phyloP scores from a whole-genome alignment of 2,113 vertebrate genomes.

The Procavia capensis region DNA sequence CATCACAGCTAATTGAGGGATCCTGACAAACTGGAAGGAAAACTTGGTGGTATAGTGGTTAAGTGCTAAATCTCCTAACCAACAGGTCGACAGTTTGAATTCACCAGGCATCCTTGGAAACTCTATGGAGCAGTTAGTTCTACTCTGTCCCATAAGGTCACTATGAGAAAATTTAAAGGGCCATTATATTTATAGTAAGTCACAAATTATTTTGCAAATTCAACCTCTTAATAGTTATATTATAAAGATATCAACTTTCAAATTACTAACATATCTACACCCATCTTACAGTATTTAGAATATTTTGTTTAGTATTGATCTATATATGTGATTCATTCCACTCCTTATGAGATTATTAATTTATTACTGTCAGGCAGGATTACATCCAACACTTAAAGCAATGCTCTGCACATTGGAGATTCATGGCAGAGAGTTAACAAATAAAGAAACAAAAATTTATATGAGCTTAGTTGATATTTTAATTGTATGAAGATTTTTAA shows the following conservation, averaged over 20 bases:
- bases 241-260: neutral
- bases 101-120: too few species aligned
- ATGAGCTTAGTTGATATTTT: neutral
- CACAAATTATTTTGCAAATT: neutral
- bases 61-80: too few species aligned
- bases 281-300: neutral
- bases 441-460: neutral
- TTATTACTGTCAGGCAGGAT: neutral
- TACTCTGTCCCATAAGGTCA: too few species aligned
- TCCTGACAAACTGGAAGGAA: neutral
- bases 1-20: neutral
- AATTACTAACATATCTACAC: neutral
- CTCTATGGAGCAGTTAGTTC: too few species aligned
- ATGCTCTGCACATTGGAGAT: neutral
- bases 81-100: too few species aligned
- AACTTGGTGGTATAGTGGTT: too few species aligned
- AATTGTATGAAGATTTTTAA: neutral
- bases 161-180: neutral
- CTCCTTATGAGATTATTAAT: neutral
- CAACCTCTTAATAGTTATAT: neutral
- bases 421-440: neutral
- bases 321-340: neutral
- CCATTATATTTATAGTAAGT: slow-evolving; percentile 6
- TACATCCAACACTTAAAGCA: neutral
- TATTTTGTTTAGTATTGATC: neutral